These are phyloP conservation scores for Magallana gigas DNA, from an alignment of 1,140 invertebrate species.

Conservation along the genomic window DNA sequence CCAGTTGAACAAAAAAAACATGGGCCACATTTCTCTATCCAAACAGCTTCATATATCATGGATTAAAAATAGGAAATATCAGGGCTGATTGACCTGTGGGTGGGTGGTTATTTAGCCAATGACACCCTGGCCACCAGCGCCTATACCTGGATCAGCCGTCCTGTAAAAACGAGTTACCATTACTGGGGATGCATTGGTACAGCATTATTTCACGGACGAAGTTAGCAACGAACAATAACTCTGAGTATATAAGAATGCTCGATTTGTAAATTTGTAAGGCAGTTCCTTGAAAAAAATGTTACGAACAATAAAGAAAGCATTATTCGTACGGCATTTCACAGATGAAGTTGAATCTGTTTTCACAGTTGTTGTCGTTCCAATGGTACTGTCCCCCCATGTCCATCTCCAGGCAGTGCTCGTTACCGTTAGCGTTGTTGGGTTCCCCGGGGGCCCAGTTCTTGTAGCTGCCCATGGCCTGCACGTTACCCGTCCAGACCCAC, in stretches of 20 bases:
- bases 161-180: not conserved
- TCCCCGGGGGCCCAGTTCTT: conserved; percentile 48
- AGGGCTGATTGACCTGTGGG: not conserved
- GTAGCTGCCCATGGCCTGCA: not conserved
- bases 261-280: too few species aligned
- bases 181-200: too few species aligned
- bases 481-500: conserved; percentile 34
- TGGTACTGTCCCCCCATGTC: conserved; percentile 15
- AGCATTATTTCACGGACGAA: too few species aligned
- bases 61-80: too few species aligned
- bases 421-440: conserved; percentile 39
- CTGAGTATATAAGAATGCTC: too few species aligned
- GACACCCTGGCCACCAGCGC: not conserved
- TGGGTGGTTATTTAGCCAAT: not conserved
- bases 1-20: too few species aligned
- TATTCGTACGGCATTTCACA: conserved; percentile 47
- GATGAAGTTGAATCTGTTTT: conserved; percentile 45
- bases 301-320: too few species aligned
- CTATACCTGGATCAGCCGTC: not conserved
- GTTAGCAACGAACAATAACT: too few species aligned
- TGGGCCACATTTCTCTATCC: too few species aligned
- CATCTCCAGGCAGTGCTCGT: conserved; percentile 45
- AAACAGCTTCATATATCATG: too few species aligned
- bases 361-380: conserved; percentile 48
- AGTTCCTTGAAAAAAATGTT: too few species aligned